Evolutionary conservation across 2,888 invertebrate genomes (phyloP).

Genomic region (Philereme transversata): DNA sequence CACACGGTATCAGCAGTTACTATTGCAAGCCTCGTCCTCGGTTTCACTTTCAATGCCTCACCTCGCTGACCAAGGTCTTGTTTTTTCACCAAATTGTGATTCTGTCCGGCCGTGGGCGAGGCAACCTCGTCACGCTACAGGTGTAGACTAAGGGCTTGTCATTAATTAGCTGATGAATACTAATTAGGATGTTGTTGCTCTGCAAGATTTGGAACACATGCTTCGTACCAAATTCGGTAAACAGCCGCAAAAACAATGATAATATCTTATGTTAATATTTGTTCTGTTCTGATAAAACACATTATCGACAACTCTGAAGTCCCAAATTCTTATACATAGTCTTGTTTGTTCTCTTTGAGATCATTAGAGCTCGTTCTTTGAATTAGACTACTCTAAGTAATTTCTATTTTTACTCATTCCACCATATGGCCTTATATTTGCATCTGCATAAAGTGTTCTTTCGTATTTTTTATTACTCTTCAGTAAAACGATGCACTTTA

Average conservation of each 20-base stretch:
- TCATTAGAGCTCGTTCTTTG: no score
- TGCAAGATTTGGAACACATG: neutral
- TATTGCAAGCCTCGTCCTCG: slow-evolving; percentile 35
- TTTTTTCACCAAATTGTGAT: slow-evolving; percentile 43
- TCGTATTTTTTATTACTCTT: slow-evolving; percentile 3
- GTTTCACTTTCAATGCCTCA: slow-evolving; percentile 44
- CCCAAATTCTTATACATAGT: no score
- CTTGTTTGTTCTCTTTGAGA: no score
- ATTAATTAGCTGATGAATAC: slow-evolving; percentile 19
- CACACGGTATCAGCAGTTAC: slow-evolving; percentile 29
- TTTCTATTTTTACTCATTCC: no score
- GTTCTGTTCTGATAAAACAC: no score
- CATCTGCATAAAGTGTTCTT: slow-evolving; percentile 1
- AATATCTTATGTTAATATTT: no score
- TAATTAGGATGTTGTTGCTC: neutral
- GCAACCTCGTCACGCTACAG: slow-evolving; percentile 30
- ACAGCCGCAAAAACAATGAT: no score
- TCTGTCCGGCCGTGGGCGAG: slow-evolving; percentile 35
- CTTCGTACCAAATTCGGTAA: neutral
- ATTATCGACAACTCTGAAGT: no score
- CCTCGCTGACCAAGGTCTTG: slow-evolving; percentile 46
- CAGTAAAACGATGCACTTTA: slow-evolving; percentile 10
- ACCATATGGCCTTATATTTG: neutral
- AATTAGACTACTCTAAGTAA: no score
- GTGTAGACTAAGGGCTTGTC: slow-evolving; percentile 9